Conservation (phyloP, 2,113 vertebrate species). For the Neolamprologus sp. region DNA sequence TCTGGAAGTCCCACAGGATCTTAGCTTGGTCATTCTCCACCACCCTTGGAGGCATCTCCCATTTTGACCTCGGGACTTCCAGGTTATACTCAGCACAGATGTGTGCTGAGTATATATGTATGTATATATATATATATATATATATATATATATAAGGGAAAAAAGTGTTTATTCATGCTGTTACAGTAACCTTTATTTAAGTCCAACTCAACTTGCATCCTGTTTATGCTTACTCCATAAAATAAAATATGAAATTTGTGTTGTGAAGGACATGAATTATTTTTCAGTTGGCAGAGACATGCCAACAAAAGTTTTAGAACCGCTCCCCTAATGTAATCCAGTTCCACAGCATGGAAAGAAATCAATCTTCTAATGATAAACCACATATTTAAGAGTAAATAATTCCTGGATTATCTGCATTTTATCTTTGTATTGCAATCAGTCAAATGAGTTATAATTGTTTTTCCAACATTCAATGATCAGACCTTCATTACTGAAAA, state of each 20-base stretch:
- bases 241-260: neutral
- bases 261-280: neutral
- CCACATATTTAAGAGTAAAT: neutral
- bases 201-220: neutral
- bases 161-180: neutral
- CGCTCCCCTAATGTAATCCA: neutral
- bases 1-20: neutral
- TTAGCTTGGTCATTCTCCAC: neutral
- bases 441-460: neutral
- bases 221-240: neutral
- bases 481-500: neutral
- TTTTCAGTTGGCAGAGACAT: neutral
- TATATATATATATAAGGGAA: fast-evolving
- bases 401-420: neutral
- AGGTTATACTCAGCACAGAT: too few relatives aligned
- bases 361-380: neutral
- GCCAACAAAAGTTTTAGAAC: neutral
- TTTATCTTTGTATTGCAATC: neutral
- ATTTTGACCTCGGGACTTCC: too few relatives aligned
- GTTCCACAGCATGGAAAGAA: neutral
- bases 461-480: neutral
- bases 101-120: too few relatives aligned
- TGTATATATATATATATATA: fast-evolving
- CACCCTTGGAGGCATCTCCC: too few relatives aligned
- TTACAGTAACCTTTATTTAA: neutral